Percentiles rank a stretch among this genome's conserved stretches.
Evolutionary conservation across 2,797 vertebrate species (phyloP).

Genomic region (Pachyuromys duprasi): DNA sequence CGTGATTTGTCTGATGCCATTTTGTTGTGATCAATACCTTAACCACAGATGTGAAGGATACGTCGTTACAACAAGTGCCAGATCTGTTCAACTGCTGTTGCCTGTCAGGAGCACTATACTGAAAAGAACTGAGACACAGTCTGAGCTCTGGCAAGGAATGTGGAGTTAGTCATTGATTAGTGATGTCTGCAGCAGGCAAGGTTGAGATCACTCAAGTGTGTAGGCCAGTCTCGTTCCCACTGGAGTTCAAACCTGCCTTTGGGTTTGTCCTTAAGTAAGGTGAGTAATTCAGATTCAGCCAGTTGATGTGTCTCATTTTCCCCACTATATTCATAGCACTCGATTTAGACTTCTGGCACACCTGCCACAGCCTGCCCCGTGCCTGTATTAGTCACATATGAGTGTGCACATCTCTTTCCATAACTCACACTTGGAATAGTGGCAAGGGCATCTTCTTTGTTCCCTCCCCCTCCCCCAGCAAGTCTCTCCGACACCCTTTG

Average conservation of each 20-base stretch:
- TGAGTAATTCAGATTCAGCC: constrained; percentile 48
- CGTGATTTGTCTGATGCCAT: neutral
- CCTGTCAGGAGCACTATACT: neutral
- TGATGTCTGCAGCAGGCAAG: neutral
- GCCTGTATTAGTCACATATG: neutral
- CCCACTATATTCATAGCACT: neutral
- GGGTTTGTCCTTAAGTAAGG: constrained; percentile 36
- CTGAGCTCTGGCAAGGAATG: neutral
- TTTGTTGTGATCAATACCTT: neutral
- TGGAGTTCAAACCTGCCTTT: neutral
- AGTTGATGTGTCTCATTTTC: constrained; percentile 1
- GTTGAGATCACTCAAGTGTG: neutral
- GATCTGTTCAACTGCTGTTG: neutral
- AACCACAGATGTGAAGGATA: neutral
- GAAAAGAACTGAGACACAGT: neutral
- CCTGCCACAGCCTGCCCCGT: constrained; percentile 47
- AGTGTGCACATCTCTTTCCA: neutral
- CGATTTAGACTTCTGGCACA: constrained; percentile 30
- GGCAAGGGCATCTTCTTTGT: neutral
- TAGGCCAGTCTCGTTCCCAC: neutral
- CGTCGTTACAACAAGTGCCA: constrained; percentile 23
- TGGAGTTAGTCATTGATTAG: constrained; percentile 9
- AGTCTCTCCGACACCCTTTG: neutral
- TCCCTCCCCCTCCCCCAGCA: neutral
- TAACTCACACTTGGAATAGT: neutral